Base-by-base conservation (phyloP, 2,888 invertebrate species). In the Andrena dorsata region DNA sequence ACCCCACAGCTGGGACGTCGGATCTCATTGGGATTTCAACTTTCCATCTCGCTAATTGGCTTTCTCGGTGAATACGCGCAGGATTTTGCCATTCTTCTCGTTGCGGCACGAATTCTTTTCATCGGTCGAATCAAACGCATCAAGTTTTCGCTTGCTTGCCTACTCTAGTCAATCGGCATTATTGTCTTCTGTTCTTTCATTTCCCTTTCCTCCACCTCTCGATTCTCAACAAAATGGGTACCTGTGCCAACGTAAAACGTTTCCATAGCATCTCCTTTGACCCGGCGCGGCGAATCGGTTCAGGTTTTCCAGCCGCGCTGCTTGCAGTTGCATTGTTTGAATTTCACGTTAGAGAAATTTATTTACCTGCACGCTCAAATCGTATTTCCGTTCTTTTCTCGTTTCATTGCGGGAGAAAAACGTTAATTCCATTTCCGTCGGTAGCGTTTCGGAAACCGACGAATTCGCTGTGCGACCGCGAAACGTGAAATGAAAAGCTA, bases 41-140 rank as follows among this genome's bases (percentile, higher is more conserved):
- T 32, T 72, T 60, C 56, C 72, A 72, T 65, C 28, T 16, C 13
- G 58, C 35, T 76, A 72, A 76, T 76, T 76, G 64, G 56, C 56
- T 64, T 28, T 23, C 65, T 35, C 64, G 20, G 2, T 47, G 64
- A 58, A 64, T 71, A 49, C 56, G 20, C 41, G 63, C 5, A 61
- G 69, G 49, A 61, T 23, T 63, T 51, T 16, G 28, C 13, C 47
- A 28, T 51, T 64, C 30, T n/a, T 51, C 56, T n/a, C 47, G 28
- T 13, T 41, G 13, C 41, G 5, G 16, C 35, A 35, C 47, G 30
- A 58, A 6, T 58, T 73, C 56, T 32, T 66, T 60, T 49, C 65
- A 58, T 58, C 16, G 35, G 2, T 7, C 8, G 28, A 51, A 63
- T 41, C 41, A 30, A 66, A 66, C 13, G 8, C 47, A n/a, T 47